These are phyloP conservation scores for Leistus spinibarbis DNA, from an alignment of 2,888 invertebrate genomes.

Conservation along the genomic window DNA sequence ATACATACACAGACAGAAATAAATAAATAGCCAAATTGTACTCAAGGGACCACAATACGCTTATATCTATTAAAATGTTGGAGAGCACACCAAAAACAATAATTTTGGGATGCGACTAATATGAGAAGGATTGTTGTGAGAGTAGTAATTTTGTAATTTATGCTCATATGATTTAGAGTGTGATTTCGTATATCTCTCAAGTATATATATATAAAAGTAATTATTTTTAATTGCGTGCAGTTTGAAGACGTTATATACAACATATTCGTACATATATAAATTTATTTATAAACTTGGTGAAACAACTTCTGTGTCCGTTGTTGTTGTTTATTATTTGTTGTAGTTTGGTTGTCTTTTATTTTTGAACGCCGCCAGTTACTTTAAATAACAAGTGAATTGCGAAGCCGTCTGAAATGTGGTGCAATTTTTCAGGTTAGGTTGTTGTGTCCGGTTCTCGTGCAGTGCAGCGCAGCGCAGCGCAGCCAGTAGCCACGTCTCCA, in stretches of 20 bases:
- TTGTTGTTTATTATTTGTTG: constrained; percentile 21
- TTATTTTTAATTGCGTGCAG: not conserved
- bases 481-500: not conserved
- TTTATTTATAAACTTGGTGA: constrained; percentile 27
- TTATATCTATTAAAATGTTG: no score
- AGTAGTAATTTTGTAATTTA: no score
- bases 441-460: constrained; percentile 19
- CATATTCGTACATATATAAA: constrained; percentile 5
- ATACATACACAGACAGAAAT: no score
- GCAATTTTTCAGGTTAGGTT: constrained; percentile 27
- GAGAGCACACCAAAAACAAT: no score
- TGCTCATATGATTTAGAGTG: no score
- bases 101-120: no score
- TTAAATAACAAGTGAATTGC: constrained; percentile 39
- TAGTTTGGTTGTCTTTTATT: constrained; percentile 19
- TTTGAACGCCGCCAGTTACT: constrained; percentile 25
- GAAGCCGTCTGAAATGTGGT: constrained; percentile 23
- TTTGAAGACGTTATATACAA: not conserved
- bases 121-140: no score
- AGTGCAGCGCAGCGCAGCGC: no score
- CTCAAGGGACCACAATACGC: no score
- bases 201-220: no score
- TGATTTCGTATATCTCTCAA: no score
- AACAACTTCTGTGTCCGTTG: constrained; percentile 32
- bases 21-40: no score